A percentile compares a stretch with the other conserved stretches of the same genome.
Evolutionary conservation across 92 coral and sea anemone genomes (phyloP).

Genomic region (Palythoa caribaeorum): DNA sequence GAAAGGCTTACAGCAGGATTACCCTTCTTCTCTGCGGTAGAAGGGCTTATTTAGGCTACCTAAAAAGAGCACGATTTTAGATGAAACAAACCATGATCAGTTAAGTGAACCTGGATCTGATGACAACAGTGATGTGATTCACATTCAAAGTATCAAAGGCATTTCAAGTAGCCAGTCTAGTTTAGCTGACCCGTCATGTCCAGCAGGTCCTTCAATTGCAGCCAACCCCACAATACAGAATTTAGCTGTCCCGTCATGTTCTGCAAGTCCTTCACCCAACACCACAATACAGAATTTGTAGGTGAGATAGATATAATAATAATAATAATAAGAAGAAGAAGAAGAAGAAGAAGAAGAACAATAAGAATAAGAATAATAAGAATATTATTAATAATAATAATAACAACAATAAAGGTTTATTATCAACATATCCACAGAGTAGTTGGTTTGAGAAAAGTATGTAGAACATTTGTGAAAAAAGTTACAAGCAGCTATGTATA

Average conservation of each 20-base stretch:
- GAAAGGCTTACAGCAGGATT: slow-evolving; percentile 69
- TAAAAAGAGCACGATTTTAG: not conserved
- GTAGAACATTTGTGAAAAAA: slow-evolving; percentile 9
- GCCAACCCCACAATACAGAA: slow-evolving; percentile 1
- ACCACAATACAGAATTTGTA: slow-evolving; percentile 7
- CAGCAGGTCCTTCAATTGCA: not conserved
- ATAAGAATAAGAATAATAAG: no score
- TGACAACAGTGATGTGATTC: not conserved
- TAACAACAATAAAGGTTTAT: not conserved
- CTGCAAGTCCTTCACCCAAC: not conserved
- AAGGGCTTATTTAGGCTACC: slow-evolving; percentile 59
- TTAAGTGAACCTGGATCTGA: slow-evolving; percentile 3
- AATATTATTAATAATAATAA: not conserved
- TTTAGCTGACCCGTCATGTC: slow-evolving; percentile 4
- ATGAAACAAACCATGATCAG: not conserved
- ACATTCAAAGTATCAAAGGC: not conserved
- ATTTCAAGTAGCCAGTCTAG: slow-evolving; percentile 12
- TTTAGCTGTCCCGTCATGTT: slow-evolving; percentile 6
- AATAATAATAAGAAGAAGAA: not conserved
- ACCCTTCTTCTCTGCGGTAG: slow-evolving; percentile 69
- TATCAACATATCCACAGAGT: not conserved
- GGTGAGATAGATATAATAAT: not conserved
- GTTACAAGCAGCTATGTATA: slow-evolving; percentile 9
- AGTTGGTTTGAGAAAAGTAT: not conserved
- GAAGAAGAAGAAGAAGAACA: no score